Conservation (phyloP, 2,113 vertebrate genomes). For the Anarrhichthys ocellatus region DNA sequence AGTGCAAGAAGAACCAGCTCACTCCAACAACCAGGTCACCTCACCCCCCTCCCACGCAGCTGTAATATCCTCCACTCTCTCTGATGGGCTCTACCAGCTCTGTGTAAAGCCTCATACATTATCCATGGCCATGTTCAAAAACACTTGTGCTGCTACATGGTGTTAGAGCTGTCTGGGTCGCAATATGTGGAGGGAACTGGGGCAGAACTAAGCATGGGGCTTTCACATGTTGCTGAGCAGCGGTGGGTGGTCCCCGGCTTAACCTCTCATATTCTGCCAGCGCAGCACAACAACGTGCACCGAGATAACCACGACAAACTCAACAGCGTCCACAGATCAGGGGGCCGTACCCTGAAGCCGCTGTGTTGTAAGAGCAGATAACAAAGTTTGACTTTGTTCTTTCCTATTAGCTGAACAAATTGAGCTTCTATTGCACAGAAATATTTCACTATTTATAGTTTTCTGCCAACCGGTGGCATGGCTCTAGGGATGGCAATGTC, state of each 20-base stretch:
- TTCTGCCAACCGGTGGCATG: neutral
- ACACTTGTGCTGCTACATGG: constrained; percentile 28
- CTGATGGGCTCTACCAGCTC: constrained; percentile 13
- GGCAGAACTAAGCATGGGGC: constrained; percentile 39
- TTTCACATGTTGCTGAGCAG: constrained; percentile 43
- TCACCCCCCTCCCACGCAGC: neutral
- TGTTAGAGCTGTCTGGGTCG: constrained; percentile 27
- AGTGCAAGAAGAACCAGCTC: neutral
- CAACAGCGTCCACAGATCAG: neutral
- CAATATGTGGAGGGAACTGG: constrained; percentile 35
- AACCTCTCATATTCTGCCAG: neutral
- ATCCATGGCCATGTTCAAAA: constrained; percentile 37
- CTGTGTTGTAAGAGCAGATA: neutral
- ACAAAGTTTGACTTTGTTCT: neutral
- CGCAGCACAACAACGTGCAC: neutral
- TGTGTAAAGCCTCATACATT: constrained; percentile 47
- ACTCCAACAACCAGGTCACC: neutral
- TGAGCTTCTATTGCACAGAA: neutral
- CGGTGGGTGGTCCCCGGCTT: constrained; percentile 12
- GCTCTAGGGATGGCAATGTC: neutral
- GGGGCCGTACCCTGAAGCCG: neutral
- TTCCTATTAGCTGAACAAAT: neutral
- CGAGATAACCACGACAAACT: neutral
- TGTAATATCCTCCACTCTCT: neutral
- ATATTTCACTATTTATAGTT: neutral